Base-by-base conservation (phyloP, 2,797 vertebrate genomes). In the Melanogrammus aeglefinus region DNA sequence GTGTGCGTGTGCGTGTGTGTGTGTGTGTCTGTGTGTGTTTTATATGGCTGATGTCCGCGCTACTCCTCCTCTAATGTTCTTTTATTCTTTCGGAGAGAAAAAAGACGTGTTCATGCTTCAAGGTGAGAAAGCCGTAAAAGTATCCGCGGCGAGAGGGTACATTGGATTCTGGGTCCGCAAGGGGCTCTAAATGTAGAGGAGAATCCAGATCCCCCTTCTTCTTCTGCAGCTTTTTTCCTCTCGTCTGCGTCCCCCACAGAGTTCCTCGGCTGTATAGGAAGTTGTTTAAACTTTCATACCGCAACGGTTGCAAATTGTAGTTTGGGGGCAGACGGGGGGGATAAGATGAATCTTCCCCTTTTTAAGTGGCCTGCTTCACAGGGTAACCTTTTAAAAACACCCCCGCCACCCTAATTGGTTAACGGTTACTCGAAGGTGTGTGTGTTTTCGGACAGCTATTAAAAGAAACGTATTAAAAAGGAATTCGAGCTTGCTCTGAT, bases 211-310 rank as follows among this genome's bases (percentile, higher is more conserved):
- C 33, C n/a, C 27, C 13, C 57, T 33, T 31, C 27, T 72, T 72
- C 27, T 33, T 14, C 14, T 72, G 10, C 70, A 1, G 13, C 29
- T 70, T 70, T 31, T 35, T 13, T 10, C 6, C 4, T 16, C 70
- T 14, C 29, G 70, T 18, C 57, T 24, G 57, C n/a, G 57, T 8
- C n/a, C 57, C 57, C 57, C 51, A 57, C 10, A 24, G 57, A 21
- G n/a, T 27, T 66, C n/a, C 57, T 57, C 18, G 18, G 51, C 57
- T 66, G 57, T 44, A 57, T 69, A 78, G 69, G 44, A 76, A 76
- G 35, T 63, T 63, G 38, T 41, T 41, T 75, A 14, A 79, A 69
- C 79, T 83, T 31, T 47, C n/a, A 79, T n/a, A 57, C 76, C 71
- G 71, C 77, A 78, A 66, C 51, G 41, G n/a, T 75, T 79, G 31